Base-by-base conservation (phyloP, 2,113 vertebrate genomes). In the Platycercus adscitus region DNA sequence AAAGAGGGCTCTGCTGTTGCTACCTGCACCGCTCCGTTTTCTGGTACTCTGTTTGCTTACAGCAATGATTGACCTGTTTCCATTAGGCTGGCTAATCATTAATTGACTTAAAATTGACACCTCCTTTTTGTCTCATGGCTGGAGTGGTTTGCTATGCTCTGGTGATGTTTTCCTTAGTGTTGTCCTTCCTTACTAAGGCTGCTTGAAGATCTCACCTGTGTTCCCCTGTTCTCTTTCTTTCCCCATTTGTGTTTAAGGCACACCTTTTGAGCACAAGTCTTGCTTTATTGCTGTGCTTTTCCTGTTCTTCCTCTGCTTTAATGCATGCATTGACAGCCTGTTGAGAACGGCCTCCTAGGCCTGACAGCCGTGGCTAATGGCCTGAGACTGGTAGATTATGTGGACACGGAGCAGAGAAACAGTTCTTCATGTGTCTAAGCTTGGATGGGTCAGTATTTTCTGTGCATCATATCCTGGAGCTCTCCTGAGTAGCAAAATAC, bases 11-110 rank as follows among this genome's bases (percentile, higher is more conserved):
- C 71, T 37, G 15, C 95, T 82, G 75, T 66, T 4, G 2, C 89
- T 81, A 28, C 92, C 88, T 87, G 94, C 61, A 7, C 95, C 68
- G 91, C 95, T 97, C 81, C 65, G 87, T 85, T 86, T 97, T 86
- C 96, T 96, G 89, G 44, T 83, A 31, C 87, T 93, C 95, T 87
- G 56, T 81, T 87, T 91, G 94, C 88, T 96, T 72, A 69, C 88
- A 97, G 95, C 93, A 91, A 73, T 97, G 97, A 89, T 94, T 97
- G 96, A 96, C 96, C 93, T 77, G 69, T 92, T 97, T 94, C 92
- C 83, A 89, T 96, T 91, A 78, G 86, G 44, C 83, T 96, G 86
- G 94, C 95, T 93, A 95, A 95, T 95, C 70, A 92, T 97, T 96
- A 95, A 88, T 80, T 94, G 68, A 56, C 90, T 95, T 93, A 87